Conservation (phyloP, 2,797 vertebrate species). For the Monodelphis domestica region DNA sequence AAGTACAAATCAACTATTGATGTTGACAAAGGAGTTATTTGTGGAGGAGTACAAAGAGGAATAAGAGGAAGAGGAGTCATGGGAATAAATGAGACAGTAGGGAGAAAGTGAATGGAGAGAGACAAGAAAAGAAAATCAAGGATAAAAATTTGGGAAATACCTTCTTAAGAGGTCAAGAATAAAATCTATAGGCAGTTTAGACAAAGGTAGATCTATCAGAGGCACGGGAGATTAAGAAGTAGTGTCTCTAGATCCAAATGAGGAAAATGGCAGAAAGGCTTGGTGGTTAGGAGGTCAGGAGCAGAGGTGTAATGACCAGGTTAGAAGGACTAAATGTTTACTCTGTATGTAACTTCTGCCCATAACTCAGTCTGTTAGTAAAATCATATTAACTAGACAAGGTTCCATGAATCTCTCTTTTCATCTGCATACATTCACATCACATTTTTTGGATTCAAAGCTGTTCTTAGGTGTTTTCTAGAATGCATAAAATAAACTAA, state of each 20-base stretch:
- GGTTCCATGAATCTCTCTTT: not conserved
- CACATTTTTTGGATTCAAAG: not conserved
- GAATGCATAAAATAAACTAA: not conserved
- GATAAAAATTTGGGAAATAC: not conserved
- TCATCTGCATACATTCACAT: conserved; percentile 8
- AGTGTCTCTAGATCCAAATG: not conserved
- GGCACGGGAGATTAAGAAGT: not conserved
- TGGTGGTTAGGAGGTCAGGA: not conserved
- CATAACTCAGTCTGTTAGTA: too few species aligned
- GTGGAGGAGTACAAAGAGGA: not conserved
- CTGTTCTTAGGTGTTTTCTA: not conserved
- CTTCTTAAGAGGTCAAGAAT: not conserved
- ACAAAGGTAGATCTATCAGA: not conserved
- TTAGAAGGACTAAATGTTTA: too few species aligned
- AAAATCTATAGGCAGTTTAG: not conserved
- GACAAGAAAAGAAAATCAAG: not conserved
- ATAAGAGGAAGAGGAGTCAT: too few species aligned
- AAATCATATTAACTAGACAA: too few species aligned
- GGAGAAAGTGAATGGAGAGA: not conserved
- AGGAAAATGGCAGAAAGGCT: not conserved
- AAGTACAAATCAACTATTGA: not conserved
- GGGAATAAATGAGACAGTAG: not conserved
- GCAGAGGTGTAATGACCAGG: not conserved
- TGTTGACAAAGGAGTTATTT: not conserved
- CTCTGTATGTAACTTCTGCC: too few species aligned